phyloP scores from a whole-genome alignment of 1,140 invertebrate genomes.

The Drosophila nikananu region DNA sequence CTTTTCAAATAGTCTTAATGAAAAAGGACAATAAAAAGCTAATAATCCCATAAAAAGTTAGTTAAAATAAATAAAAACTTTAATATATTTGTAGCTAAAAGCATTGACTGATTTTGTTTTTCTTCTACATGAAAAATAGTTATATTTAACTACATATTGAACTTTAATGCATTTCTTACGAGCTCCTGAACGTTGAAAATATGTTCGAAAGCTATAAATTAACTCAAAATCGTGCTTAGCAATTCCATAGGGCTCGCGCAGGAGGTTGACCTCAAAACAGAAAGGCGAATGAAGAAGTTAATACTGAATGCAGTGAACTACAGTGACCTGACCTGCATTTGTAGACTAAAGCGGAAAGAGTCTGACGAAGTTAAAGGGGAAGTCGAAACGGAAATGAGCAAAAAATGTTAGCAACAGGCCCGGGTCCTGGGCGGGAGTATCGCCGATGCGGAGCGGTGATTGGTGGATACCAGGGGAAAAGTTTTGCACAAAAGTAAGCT shows the following conservation, averaged over 20 bases:
- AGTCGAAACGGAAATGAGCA: constrained; percentile 71
- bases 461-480: constrained; percentile 57
- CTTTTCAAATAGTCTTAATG: constrained; percentile 2
- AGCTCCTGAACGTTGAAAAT: not conserved
- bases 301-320: constrained; percentile 63
- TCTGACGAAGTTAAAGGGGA: constrained; percentile 52
- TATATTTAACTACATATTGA: not conserved
- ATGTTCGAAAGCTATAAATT: not conserved
- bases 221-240: not conserved
- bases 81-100: not conserved
- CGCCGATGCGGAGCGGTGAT: constrained; percentile 36
- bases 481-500: constrained; percentile 62
- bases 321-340: constrained; percentile 67
- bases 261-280: constrained; percentile 38
- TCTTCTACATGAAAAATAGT: not conserved
- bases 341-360: constrained; percentile 39
- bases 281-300: constrained; percentile 45
- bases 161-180: not conserved
- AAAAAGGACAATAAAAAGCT: not conserved
- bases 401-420: constrained; percentile 52
- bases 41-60: not conserved
- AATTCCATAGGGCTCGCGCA: constrained; percentile 34
- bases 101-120: not conserved
- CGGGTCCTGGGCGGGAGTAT: not conserved
- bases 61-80: not conserved